These are phyloP conservation scores for Muntiacus reevesi DNA, from an alignment of 2,113 vertebrate genomes.

Conservation along the genomic window DNA sequence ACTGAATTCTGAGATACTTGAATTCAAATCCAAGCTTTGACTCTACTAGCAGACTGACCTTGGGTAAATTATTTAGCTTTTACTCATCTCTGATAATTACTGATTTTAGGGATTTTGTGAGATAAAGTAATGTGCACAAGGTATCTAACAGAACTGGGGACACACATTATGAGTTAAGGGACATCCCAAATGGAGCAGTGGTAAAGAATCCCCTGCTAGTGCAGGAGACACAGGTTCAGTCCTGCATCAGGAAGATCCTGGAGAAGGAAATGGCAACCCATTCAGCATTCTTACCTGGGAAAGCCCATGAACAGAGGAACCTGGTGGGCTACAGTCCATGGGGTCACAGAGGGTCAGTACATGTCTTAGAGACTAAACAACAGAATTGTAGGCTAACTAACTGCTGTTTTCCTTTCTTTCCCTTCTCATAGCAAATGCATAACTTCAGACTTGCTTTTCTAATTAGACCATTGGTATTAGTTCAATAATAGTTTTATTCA, in stretches of 20 bases:
- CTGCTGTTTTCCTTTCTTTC: neutral
- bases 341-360: neutral
- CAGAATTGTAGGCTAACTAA: fast-evolving
- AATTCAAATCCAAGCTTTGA: neutral
- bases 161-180: neutral
- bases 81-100: neutral
- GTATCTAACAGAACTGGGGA: neutral
- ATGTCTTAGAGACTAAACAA: neutral
- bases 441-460: neutral
- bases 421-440: neutral
- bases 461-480: constrained; percentile 27
- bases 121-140: neutral
- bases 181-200: neutral
- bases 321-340: neutral
- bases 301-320: neutral
- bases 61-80: neutral
- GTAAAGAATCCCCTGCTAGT: neutral
- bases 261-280: neutral
- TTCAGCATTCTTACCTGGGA: neutral
- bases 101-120: neutral
- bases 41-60: neutral
- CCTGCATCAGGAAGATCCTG: neutral
- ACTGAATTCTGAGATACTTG: neutral
- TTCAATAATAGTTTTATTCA: constrained; percentile 23
- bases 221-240: neutral